Evolutionary conservation across 2,888 invertebrate species (phyloP), one percentile per base, ranked within the genome.

Genomic region (Parascotia fuliginaria): DNA sequence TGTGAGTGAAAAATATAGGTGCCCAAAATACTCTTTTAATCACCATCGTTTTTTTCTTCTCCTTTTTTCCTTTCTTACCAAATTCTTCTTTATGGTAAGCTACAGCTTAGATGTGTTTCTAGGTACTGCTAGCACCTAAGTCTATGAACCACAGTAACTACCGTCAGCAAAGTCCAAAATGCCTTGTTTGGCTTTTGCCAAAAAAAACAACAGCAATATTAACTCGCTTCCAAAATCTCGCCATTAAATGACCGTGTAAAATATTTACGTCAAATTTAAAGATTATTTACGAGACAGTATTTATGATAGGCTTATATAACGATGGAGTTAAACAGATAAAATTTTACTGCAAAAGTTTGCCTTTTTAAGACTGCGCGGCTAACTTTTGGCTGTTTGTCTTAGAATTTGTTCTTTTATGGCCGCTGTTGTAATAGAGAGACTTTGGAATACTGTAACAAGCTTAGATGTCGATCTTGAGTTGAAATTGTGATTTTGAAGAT

Each of bases 341-440:
- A 73, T 77, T 80, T 79, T 67, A 80, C 74, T 62, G 71, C 65
- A 15, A 52, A 80, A 80, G 66, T 79, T 79, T 49, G 32, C 46
- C 41, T 65, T 67, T 68, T 63, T 69, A 60, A 67, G 63, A 62
- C 63, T 62, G 58, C 66, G 56, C 51, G 34, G 38, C 44, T 43
- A 65, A 67, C 57, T 65, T 77, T 65, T 24, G 54, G 66, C 54
- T 67, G 70, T 67, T 70, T 68, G 71, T 66, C 60, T 65, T 45
- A 54, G 45, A 63, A 54, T 54, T 48, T 29, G 54, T 57, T 45
- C 36, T 68, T 64, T 66, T 66, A 60, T 51, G 34, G 40, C 55
- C 46, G 32, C 42, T 39, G 37, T 40, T 46, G 44, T 51, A 47
- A 15, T 19, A 33, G 43, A 46, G 38, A 42, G 29, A 16, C 15